Base-by-base conservation (phyloP, 1,140 invertebrate genomes). In the Drosophila watanabei region DNA sequence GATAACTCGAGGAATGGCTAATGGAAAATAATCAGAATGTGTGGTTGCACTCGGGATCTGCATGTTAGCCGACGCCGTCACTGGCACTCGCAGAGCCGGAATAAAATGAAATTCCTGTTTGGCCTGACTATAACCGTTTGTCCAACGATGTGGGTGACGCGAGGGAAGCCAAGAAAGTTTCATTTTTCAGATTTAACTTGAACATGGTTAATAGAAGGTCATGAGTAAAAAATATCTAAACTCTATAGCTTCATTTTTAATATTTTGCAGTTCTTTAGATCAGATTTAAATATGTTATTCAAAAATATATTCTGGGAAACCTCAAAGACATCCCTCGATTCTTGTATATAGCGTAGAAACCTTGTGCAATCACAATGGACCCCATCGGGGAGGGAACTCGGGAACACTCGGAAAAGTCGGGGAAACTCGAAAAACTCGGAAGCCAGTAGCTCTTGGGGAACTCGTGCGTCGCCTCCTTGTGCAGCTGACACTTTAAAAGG, bases 401-500 rank as follows among this genome's bases (percentile, higher is more conserved):
- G 20, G 9, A 49, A 49, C 33, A 37, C 43, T 37, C 54, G n/a
- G 16, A 20, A 33, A 33, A n/a, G n/a, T 18, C 45, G 45, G 66
- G 54, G n/a, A 49, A 49, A 59, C 35, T 35, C 30, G 35, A 10
- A 37, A 51, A 59, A 58, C 66, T 49, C 10, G 37, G n/a, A 54
- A 33, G 32, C 28, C 52, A 57, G 54, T n/a, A 41, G 54, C 54
- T 57, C 33, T 56, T 56, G 52, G 45, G 68, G 14, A 62, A 75
- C 75, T 83, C 80, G 72, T 49, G 37, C 76, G 51, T 35, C 59
- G 63, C 48, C 72, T 73, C 51, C 68, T 61, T 45, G 56, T 84
- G 84, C 84, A 89, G 84, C 68, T 84, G 85, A 70, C 85, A 87
- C 81, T 87, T 80, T 89, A 84, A 83, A 87, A 84, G 61, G 80